These are phyloP conservation scores for Miniopterus natalensis DNA, from an alignment of 2,113 vertebrate genomes.

Conservation along the genomic window DNA sequence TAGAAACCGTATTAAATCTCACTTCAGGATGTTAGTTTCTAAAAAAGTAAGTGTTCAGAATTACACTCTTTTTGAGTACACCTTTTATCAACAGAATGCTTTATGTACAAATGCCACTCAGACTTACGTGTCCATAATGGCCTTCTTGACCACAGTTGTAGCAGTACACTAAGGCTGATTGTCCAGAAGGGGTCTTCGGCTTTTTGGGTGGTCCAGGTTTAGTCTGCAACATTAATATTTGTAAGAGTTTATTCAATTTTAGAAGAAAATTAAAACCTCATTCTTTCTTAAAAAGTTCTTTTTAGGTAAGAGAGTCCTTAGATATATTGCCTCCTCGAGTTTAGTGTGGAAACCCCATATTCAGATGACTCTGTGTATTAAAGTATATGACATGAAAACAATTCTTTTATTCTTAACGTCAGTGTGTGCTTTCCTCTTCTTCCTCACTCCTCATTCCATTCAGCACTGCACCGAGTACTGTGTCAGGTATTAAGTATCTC, in stretches of 20 bases:
- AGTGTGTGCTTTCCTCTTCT: not conserved
- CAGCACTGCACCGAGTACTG: not conserved
- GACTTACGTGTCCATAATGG: constrained; percentile 91
- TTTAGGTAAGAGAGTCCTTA: constrained; percentile 24
- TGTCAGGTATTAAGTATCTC: not conserved
- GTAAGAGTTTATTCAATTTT: not conserved
- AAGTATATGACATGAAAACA: not conserved
- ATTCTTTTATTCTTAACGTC: not conserved
- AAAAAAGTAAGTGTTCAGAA: not conserved
- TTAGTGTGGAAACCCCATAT: not conserved
- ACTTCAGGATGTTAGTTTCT: not conserved
- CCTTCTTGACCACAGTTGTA: constrained; percentile 90
- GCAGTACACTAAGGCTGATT: constrained; percentile 84
- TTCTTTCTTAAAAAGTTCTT: constrained; percentile 44
- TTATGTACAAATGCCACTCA: not conserved
- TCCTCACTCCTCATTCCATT: not conserved
- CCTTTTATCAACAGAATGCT: constrained; percentile 43
- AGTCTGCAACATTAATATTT: constrained; percentile 85
- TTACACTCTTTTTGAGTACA: not conserved
- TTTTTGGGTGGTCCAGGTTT: constrained; percentile 87
- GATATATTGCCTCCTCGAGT: not conserved
- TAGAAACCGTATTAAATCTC: constrained; percentile 27
- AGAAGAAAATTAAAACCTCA: constrained; percentile 64
- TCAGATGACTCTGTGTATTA: not conserved
- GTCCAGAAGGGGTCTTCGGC: constrained; percentile 39